phyloP scores from a whole-genome alignment of 2,113 vertebrate species.

The Eptesicus fuscus region DNA sequence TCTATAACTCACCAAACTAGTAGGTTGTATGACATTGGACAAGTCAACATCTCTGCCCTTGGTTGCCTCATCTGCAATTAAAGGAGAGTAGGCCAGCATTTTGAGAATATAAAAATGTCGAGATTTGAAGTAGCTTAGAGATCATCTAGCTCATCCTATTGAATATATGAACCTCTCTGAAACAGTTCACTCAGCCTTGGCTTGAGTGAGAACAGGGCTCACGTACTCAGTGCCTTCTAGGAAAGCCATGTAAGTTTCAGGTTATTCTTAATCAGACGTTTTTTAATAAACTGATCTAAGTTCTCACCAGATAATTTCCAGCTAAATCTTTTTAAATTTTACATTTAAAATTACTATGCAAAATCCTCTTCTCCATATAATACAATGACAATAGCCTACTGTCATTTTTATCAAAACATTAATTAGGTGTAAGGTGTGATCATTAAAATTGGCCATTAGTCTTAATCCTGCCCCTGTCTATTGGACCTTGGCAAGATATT shows the following conservation, averaged over 20 bases:
- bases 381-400: neutral
- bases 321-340: neutral
- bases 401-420: neutral
- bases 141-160: neutral
- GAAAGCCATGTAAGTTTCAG: neutral
- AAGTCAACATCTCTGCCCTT: neutral
- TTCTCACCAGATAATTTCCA: constrained; percentile 8
- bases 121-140: neutral
- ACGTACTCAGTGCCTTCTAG: neutral
- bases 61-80: neutral
- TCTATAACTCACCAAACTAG: constrained; percentile 2
- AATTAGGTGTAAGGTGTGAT: neutral
- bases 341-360: neutral
- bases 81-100: neutral
- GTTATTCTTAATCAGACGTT: neutral
- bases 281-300: constrained; percentile 9
- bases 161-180: neutral
- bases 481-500: neutral
- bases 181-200: neutral
- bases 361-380: neutral
- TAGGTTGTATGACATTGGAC: neutral
- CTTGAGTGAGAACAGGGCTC: neutral
- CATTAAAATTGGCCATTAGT: neutral
- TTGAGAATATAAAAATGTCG: neutral
- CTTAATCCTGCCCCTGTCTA: neutral